Conservation (phyloP, 2,888 invertebrate species). For the Amiota minor region DNA sequence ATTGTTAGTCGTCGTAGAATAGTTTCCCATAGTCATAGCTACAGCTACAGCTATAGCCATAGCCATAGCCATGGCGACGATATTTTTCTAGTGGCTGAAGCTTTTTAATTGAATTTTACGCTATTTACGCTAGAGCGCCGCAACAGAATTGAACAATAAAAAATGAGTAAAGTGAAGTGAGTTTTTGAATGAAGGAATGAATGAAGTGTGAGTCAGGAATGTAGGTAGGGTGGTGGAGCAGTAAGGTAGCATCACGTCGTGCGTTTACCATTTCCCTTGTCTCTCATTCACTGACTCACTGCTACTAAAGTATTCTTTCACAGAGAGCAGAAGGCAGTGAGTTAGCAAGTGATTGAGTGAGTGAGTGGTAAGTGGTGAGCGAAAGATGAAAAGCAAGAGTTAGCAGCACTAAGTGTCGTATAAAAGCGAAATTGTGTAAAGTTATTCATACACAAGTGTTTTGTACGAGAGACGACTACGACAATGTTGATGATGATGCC, state of each 20-base stretch:
- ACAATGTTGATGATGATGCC: no score
- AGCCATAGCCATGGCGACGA: constrained; percentile 64
- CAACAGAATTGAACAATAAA: constrained; percentile 28
- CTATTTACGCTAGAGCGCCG: constrained; percentile 54
- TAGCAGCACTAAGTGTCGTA: constrained; percentile 29
- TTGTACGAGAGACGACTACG: constrained; percentile 1
- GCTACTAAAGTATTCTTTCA: no score
- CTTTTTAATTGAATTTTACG: constrained; percentile 66
- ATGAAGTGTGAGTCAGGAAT: no score
- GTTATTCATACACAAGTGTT: constrained; percentile 48
- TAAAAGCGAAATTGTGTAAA: constrained; percentile 57
- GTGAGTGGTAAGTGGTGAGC: constrained; percentile 1
- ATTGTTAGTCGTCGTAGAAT: not conserved
- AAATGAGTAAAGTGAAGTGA: constrained; percentile 16
- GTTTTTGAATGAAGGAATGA: not conserved
- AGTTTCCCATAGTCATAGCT: not conserved
- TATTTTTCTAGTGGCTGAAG: constrained; percentile 67
- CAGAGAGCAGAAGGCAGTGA: no score
- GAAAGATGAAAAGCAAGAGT: constrained; percentile 22
- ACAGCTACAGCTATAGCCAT: constrained; percentile 45
- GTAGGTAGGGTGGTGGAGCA: no score
- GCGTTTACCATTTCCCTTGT: no score
- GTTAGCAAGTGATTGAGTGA: not conserved
- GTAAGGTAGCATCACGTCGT: no score
- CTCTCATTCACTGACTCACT: no score